Evolutionary conservation across 2,888 invertebrate genomes (phyloP), one percentile per base, ranked within the genome.

Genomic region (Plagiodera versicolora): DNA sequence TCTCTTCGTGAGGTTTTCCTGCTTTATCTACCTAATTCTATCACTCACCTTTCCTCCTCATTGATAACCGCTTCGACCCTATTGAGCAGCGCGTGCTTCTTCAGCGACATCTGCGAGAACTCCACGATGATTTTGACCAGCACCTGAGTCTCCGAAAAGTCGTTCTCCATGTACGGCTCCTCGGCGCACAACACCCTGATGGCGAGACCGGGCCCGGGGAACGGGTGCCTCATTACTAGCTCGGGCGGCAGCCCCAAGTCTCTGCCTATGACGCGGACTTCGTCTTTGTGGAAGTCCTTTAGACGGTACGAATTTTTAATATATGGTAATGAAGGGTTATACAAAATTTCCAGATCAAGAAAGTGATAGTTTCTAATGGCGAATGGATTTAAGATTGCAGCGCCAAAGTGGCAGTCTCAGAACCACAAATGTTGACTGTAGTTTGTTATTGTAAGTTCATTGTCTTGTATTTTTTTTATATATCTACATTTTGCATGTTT

Each of bases 241-340:
- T 91, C 88, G 44, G 86, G 79, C 9, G 97, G 93, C 65, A 99
- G 84, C 0, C 96, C 96, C 60, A 99, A 84, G 81, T 95, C 95
- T 74, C 87, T 83, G 54, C 99, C 99, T 66, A 99, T 82, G 59
- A 87, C 86, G 60, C 98, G 86, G 18, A 95, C 94, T 85, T 98
- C 98, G 77, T 98, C 98, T 83, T 99, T 99, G 81, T 99, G 99
- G 79, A 99, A 99, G 83, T 99, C 98, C 81, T 90, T 91, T 58
- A 99, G 84, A n/a, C n/a, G n/a, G n/a, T n/a, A n/a, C n/a, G n/a
- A n/a, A n/a, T n/a, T n/a, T n/a, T n/a, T n/a, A n/a, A n/a, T n/a
- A n/a, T n/a, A n/a, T n/a, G n/a, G n/a, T n/a, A n/a, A n/a, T n/a
- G n/a, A n/a, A n/a, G n/a, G n/a, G n/a, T n/a, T n/a, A n/a, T n/a